phyloP scores from a whole-genome alignment of 2,888 invertebrate genomes.

The Leuctra nigra region DNA sequence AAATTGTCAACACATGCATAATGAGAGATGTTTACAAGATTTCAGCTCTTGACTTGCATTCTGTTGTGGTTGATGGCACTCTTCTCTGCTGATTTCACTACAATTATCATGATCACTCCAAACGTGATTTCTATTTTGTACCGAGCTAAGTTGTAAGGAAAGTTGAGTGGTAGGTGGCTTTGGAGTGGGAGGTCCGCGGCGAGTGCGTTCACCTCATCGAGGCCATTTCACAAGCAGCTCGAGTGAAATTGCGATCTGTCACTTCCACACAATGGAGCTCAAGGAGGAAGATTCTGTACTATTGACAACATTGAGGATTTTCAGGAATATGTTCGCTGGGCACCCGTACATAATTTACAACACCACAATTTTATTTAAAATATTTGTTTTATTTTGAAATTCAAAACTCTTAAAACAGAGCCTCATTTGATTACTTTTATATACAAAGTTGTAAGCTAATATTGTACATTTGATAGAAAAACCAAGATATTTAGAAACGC shows the following conservation, averaged over 20 bases:
- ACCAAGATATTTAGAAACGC: not conserved
- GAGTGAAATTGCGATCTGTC: too few relatives aligned
- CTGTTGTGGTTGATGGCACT: too few relatives aligned
- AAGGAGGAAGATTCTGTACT: too few relatives aligned
- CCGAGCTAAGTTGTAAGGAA: not conserved
- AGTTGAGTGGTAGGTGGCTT: not conserved
- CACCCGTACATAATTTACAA: too few relatives aligned
- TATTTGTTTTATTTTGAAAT: constrained; percentile 3
- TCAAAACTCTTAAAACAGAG: constrained; percentile 15
- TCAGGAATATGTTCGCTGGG: not conserved
- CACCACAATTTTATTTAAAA: not conserved
- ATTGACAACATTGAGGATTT: not conserved
- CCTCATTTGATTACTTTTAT: constrained; percentile 1
- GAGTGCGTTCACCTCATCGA: constrained; percentile 11
- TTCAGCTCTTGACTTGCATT: too few relatives aligned
- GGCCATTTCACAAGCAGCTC: constrained; percentile 9
- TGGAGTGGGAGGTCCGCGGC: not conserved
- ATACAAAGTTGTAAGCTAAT: not conserved
- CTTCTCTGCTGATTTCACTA: too few relatives aligned
- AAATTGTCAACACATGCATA: too few relatives aligned
- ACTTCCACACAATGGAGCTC: too few relatives aligned
- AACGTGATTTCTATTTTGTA: not conserved
- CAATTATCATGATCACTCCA: too few relatives aligned
- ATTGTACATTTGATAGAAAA: constrained; percentile 13
- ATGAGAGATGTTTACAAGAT: too few relatives aligned